phyloP scores from a whole-genome alignment of 2,888 invertebrate genomes.

The Pterostichus niger region DNA sequence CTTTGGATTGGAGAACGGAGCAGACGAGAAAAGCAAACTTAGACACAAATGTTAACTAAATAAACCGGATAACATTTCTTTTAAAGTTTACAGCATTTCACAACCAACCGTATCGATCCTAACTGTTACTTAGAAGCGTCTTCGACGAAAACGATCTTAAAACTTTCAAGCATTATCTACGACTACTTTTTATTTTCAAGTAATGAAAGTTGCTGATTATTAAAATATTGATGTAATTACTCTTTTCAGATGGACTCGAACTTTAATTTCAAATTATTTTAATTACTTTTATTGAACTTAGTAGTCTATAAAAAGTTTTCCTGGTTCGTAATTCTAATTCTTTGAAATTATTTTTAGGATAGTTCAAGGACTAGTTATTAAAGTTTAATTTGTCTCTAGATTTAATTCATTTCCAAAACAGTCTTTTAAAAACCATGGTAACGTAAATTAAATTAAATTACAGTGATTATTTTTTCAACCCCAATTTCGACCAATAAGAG shows the following conservation, averaged over 20 bases:
- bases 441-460: too few relatives aligned
- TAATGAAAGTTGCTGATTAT: not conserved
- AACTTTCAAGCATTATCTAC: not conserved
- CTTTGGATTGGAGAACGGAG: not conserved
- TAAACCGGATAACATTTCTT: slow-evolving; percentile 20
- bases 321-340: not conserved
- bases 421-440: too few relatives aligned
- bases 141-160: not conserved
- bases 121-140: not conserved
- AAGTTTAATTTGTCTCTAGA: not conserved
- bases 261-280: slow-evolving; percentile 15
- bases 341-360: not conserved
- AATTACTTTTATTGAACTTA: not conserved
- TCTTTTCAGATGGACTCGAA: not conserved
- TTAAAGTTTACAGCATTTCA: not conserved
- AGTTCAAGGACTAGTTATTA: not conserved
- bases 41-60: slow-evolving; percentile 36
- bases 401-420: too few relatives aligned
- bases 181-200: not conserved
- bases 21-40: not conserved
- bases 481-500: too few relatives aligned
- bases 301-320: not conserved
- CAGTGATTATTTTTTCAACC: too few relatives aligned
- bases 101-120: slow-evolving; percentile 8
- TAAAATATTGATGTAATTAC: not conserved